Evolutionary conservation across 2,888 invertebrate genomes (phyloP).

Genomic region (Eurytoma adleriae): DNA sequence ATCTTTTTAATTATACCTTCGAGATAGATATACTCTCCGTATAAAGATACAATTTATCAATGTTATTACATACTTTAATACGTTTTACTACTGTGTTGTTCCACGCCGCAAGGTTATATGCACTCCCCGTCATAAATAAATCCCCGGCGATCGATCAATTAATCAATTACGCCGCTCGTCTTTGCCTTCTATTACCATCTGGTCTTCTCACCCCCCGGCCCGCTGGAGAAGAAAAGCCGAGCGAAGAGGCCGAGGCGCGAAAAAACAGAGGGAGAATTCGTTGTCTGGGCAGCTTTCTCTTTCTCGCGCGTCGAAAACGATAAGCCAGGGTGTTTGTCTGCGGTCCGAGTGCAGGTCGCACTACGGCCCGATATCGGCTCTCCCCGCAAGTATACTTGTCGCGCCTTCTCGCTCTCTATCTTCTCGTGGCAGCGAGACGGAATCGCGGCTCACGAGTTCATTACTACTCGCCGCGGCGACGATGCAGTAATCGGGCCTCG

Average conservation of each 20-base stretch:
- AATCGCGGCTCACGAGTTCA: no score
- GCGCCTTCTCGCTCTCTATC: no score
- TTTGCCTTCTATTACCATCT: neutral
- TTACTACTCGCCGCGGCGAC: no score
- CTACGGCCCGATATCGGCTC: neutral
- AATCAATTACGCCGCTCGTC: slow-evolving; percentile 47
- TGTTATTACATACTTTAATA: slow-evolving; percentile 56
- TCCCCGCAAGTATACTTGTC: slow-evolving; percentile 1
- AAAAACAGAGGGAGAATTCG: slow-evolving; percentile 34
- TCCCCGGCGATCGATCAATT: slow-evolving; percentile 34
- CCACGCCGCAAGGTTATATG: slow-evolving; percentile 49
- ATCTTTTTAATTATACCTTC: slow-evolving; percentile 52
- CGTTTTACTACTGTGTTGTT: slow-evolving; percentile 50
- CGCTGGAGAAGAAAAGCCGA: neutral
- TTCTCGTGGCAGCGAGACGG: no score
- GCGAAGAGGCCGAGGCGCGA: neutral
- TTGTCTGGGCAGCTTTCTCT: slow-evolving; percentile 5
- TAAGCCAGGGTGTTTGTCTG: slow-evolving; percentile 43
- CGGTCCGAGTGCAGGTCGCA: slow-evolving; percentile 21
- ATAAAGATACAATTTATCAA: slow-evolving; percentile 49
- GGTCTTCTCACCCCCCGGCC: neutral
- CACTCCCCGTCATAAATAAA: slow-evolving; percentile 29
- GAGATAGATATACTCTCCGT: slow-evolving; percentile 14
- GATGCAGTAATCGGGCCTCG: no score
- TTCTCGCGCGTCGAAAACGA: slow-evolving; percentile 28